Conservation (phyloP, 2,797 vertebrate genomes). For the Coluber constrictor region DNA sequence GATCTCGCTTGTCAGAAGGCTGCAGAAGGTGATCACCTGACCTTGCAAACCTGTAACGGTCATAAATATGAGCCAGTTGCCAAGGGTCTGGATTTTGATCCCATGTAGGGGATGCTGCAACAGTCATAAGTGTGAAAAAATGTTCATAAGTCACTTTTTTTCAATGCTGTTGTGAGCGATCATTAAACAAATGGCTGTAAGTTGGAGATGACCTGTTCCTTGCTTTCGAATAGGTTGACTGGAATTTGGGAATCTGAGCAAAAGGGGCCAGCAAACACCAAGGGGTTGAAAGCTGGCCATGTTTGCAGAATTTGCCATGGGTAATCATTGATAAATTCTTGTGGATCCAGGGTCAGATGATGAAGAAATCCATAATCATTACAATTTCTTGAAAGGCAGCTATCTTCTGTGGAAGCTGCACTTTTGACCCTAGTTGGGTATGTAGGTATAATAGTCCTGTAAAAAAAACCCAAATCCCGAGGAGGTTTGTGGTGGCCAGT, state of each 20-base stretch:
- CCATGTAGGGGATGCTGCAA: too few species aligned
- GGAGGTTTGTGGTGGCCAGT: neutral
- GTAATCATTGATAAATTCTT: neutral
- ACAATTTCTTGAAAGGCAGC: neutral
- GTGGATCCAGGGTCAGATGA: neutral
- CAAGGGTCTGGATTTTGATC: too few species aligned
- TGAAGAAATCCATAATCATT: neutral
- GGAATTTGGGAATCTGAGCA: neutral
- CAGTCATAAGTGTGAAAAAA: too few species aligned
- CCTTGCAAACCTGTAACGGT: too few species aligned
- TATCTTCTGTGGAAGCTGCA: neutral
- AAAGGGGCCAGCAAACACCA: neutral
- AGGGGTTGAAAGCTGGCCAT: neutral
- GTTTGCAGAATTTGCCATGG: neutral
- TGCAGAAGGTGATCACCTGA: too few species aligned
- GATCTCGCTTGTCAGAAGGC: too few species aligned
- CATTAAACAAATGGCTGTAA: neutral
- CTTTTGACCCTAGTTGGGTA: neutral
- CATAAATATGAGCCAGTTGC: too few species aligned
- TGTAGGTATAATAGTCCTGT: neutral
- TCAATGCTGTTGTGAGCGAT: neutral
- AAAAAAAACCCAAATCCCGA: neutral
- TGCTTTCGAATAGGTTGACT: neutral
- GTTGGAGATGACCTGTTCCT: neutral
- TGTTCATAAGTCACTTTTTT: neutral